Evolutionary conservation across 1,140 invertebrate genomes (phyloP), one percentile per base, ranked within the genome.

Genomic region (Drosophila suzukii): DNA sequence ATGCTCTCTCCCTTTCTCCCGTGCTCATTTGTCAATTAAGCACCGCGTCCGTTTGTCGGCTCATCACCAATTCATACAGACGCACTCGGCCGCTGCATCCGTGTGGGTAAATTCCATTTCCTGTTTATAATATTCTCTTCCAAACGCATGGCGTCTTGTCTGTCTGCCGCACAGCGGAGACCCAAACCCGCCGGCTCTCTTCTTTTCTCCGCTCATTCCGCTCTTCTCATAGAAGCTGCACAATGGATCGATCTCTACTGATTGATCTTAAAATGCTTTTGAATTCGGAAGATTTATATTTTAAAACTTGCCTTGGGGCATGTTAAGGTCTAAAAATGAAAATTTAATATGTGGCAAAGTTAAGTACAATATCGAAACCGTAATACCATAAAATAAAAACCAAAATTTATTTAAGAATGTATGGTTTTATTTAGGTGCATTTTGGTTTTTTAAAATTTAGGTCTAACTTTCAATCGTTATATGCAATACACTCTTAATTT

Each of bases 51-150:
- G 84, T 78, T 85, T 80, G 65, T 76, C 65, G 75, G 78, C 82
- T 72, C 81, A 80, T 85, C 81, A 80, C 47, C 81, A 81, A 86
- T 78, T 75, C 82, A 73, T 67, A 55, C 47, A 49, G 47, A 27
- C 47, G n/a, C 12, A 8, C 20, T 15, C 41, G 12, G 49, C 61
- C 44, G 58, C 44, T 60, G 46, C 50, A 51, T 56, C 54, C 68
- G 83, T 85, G 75, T 86, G 78, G 72, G 84, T 88, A 89, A 89
- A 88, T 88, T 88, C 74, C 85, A 88, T 88, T 88, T 88, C 84
- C 84, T 88, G 84, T 88, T 88, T 88, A 81, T 88, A 88, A 83
- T 89, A 68, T 67, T 88, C 70, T 59, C 38, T 32, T 10, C 49
- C 41, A 38, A 34, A 46, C 51, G 71, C 61, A 66, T 53, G 51